Conservation (phyloP, 2,888 invertebrate species). For the Sinotaia quadrata region DNA sequence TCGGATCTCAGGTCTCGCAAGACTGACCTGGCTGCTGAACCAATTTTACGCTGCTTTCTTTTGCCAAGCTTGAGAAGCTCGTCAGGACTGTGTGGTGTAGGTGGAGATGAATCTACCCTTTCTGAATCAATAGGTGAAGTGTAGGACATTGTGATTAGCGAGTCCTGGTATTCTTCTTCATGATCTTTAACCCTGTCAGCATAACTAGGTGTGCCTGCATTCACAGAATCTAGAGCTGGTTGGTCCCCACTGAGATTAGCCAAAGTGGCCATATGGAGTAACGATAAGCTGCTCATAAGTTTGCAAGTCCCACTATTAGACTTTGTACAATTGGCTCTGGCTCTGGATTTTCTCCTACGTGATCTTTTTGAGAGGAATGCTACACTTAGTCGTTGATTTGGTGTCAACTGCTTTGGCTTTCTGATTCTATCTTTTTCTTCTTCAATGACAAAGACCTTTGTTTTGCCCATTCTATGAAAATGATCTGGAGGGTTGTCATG, state of each 20-base stretch:
- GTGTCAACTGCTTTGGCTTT: slow-evolving; percentile 51
- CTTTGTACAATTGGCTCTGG: slow-evolving; percentile 8
- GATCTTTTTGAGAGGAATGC: slow-evolving; percentile 49
- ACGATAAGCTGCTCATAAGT: slow-evolving; percentile 57
- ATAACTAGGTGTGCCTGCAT: slow-evolving; percentile 13
- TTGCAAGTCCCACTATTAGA: slow-evolving; percentile 34
- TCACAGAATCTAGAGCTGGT: slow-evolving; percentile 31
- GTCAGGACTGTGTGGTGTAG: slow-evolving; percentile 60
- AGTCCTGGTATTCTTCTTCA: slow-evolving; percentile 49
- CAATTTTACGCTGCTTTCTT: no score
- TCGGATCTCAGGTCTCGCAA: not conserved
- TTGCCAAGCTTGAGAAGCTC: slow-evolving; percentile 37
- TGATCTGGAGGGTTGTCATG: not conserved
- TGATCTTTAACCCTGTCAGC: slow-evolving; percentile 22
- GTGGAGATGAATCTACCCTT: slow-evolving; percentile 53
- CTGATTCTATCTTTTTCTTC: slow-evolving; percentile 30
- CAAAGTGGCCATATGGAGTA: slow-evolving; percentile 65
- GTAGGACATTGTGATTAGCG: slow-evolving; percentile 60
- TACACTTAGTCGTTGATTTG: slow-evolving; percentile 52
- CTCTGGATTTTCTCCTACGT: slow-evolving; percentile 37
- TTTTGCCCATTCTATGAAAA: not conserved
- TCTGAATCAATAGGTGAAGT: slow-evolving; percentile 61
- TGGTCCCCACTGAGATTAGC: slow-evolving; percentile 55
- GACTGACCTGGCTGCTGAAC: not conserved
- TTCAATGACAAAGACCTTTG: slow-evolving; percentile 9